Conservation (phyloP, 1,140 invertebrate species). For the Scylla paramamosain region DNA sequence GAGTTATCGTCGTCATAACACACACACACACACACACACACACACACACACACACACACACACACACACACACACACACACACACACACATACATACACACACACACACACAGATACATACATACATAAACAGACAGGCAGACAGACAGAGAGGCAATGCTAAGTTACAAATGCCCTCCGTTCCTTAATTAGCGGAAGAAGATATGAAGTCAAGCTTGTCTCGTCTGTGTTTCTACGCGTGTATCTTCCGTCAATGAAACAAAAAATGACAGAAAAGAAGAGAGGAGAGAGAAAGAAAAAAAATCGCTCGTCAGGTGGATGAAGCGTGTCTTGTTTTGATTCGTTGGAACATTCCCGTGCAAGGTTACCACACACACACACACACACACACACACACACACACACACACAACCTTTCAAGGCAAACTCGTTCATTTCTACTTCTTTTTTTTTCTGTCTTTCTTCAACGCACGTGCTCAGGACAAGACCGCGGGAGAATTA, state of each 20-base stretch:
- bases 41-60: no score
- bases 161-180: no score
- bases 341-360: background rate
- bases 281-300: no score
- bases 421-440: background rate
- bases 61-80: no score
- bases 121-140: no score
- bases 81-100: no score
- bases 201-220: background rate
- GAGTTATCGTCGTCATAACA: no score
- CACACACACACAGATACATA: no score
- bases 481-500: background rate
- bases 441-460: background rate
- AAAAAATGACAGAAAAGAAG: background rate
- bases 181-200: no score
- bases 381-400: conserved; percentile 12
- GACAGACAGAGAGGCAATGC: no score
- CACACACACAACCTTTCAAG: background rate
- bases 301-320: background rate
- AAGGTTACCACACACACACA: background rate
- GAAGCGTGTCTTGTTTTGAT: conserved; percentile 10
- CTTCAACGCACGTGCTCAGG: background rate
- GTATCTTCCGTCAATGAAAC: background rate
- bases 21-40: no score
- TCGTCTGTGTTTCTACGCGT: background rate